A percentile compares a stretch with the other conserved stretches of the same genome.
These are phyloP conservation scores for Drosophila imparisetae DNA, from an alignment of 2,888 invertebrate species.

Conservation along the genomic window DNA sequence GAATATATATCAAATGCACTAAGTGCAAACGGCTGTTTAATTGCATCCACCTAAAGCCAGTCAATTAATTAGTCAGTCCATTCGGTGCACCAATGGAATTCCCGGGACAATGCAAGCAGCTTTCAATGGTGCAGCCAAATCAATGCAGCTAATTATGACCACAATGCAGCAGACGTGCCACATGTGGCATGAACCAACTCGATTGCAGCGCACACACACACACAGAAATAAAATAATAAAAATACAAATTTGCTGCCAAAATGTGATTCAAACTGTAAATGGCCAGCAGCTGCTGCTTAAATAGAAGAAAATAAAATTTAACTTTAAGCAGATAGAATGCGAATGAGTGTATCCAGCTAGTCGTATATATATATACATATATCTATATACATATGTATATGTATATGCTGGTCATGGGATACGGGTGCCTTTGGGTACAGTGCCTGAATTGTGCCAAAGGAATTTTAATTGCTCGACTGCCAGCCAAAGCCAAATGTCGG, in stretches of 20 bases:
- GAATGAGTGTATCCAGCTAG: conserved; percentile 8
- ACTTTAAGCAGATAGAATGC: background rate
- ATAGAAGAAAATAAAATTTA: background rate
- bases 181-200: background rate
- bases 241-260: conserved; percentile 1
- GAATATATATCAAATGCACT: background rate
- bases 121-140: conserved; percentile 17
- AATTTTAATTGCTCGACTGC: conserved; percentile 61
- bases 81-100: background rate
- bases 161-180: conserved; percentile 24
- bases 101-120: conserved; percentile 16
- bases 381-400: background rate
- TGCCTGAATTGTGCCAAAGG: conserved; percentile 38
- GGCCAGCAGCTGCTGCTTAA: conserved; percentile 11
- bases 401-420: background rate
- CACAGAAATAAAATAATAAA: background rate
- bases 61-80: conserved; percentile 28
- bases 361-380: background rate
- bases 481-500: conserved; percentile 22
- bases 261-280: background rate
- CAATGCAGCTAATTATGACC: conserved; percentile 34
- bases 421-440: conserved; percentile 14
- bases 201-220: background rate
- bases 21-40: background rate
- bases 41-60: conserved; percentile 4